Percentiles rank a stretch among this genome's conserved stretches.
phyloP scores from a whole-genome alignment of 2,888 invertebrate genomes.

The Acanthosepion esculentum region DNA sequence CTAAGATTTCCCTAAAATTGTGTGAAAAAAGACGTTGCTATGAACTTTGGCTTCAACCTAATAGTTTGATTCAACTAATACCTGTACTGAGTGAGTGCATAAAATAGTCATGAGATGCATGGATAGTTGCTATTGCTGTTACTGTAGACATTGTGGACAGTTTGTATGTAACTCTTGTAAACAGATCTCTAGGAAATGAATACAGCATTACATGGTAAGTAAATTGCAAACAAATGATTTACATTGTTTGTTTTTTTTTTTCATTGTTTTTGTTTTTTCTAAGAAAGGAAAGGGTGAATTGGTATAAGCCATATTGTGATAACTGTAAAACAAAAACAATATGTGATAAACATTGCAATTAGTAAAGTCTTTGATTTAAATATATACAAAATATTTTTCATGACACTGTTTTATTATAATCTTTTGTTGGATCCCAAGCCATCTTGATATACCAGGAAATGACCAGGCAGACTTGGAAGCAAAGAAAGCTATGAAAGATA shows the following conservation, averaged over 20 bases:
- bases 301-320: background rate
- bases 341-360: too few relatives aligned
- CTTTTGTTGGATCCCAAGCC: too few relatives aligned
- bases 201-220: slow-evolving; percentile 12
- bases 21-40: too few relatives aligned
- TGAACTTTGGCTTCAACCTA: too few relatives aligned
- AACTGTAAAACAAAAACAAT: background rate
- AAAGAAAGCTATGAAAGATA: too few relatives aligned
- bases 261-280: background rate
- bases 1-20: too few relatives aligned
- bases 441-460: too few relatives aligned
- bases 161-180: background rate
- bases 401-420: too few relatives aligned
- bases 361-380: too few relatives aligned
- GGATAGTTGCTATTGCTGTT: background rate
- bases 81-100: background rate
- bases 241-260: background rate
- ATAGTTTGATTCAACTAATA: too few relatives aligned
- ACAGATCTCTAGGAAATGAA: background rate
- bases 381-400: too few relatives aligned
- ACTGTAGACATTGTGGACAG: background rate
- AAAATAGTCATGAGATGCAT: background rate
- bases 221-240: background rate
- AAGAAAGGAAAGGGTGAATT: background rate
- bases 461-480: too few relatives aligned